phyloP scores from a whole-genome alignment of 2,888 invertebrate species.

The Drosophila ustulata region DNA sequence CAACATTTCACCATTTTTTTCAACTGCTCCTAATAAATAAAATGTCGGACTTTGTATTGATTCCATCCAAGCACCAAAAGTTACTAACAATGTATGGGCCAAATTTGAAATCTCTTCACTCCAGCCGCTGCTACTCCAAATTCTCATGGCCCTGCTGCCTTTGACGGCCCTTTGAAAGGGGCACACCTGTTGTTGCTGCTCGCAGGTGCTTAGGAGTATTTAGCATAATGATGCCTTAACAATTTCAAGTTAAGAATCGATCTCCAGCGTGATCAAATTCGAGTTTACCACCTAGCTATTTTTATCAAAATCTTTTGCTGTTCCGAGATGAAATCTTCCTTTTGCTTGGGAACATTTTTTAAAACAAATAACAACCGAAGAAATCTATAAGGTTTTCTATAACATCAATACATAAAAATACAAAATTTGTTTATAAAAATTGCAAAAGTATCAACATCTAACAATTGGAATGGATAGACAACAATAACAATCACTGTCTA shows the following conservation, averaged over 20 bases:
- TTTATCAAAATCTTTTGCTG: too few species aligned
- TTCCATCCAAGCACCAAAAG: conserved; percentile 5
- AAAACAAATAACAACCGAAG: too few species aligned
- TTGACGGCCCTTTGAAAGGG: conserved; percentile 52
- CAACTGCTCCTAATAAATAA: conserved; percentile 51
- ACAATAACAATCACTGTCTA: conserved; percentile 23
- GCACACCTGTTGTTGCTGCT: conserved; percentile 65
- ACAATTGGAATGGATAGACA: conserved; percentile 69
- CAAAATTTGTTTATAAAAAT: too few species aligned
- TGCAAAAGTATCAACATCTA: conserved; percentile 68
- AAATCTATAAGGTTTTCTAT: too few species aligned
- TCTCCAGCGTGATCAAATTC: too few species aligned
- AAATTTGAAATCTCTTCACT: not conserved
- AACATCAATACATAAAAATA: too few species aligned
- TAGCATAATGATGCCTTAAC: not conserved
- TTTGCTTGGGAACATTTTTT: too few species aligned
- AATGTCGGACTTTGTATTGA: conserved; percentile 6
- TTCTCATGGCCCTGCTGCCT: conserved; percentile 10
- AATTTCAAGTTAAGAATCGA: not conserved
- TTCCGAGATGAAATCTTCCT: too few species aligned
- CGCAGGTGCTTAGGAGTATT: conserved; percentile 54
- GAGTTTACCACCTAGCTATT: too few species aligned
- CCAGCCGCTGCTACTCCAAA: not conserved
- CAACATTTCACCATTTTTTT: conserved; percentile 18
- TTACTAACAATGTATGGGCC: conserved; percentile 7